Conservation (phyloP, 2,888 invertebrate genomes). For the Autographa pulchrina region DNA sequence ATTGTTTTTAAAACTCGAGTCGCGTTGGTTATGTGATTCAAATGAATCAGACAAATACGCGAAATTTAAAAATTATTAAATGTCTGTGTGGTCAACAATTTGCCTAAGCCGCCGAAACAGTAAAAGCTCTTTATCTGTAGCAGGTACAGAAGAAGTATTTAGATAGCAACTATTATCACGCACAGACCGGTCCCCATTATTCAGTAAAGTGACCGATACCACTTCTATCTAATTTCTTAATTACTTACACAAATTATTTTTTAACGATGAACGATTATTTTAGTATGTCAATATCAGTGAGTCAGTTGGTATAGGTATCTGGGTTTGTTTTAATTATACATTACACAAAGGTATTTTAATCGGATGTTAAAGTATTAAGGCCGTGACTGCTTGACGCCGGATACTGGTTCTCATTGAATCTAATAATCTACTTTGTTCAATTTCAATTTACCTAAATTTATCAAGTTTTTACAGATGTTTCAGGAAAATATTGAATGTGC, state of each 20-base stretch:
- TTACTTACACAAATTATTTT: constrained; percentile 9
- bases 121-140: neutral
- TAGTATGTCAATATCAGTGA: constrained; percentile 30
- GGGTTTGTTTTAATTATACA: constrained; percentile 23
- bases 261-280: constrained; percentile 7
- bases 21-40: neutral
- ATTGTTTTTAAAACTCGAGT: constrained; percentile 3
- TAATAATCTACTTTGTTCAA: constrained; percentile 14
- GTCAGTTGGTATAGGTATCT: constrained; percentile 14
- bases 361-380: constrained; percentile 25
- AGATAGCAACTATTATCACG: neutral
- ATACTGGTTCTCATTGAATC: constrained; percentile 43
- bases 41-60: neutral
- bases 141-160: neutral
- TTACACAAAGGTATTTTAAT: constrained; percentile 31
- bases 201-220: neutral
- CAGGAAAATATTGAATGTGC: constrained; percentile 18
- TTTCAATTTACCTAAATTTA: constrained; percentile 18
- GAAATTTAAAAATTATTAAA: neutral
- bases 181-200: neutral
- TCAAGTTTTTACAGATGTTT: constrained; percentile 16
- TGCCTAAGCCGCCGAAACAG: neutral
- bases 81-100: neutral
- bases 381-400: constrained; percentile 13
- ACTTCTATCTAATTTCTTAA: constrained; percentile 8